phyloP scores from a whole-genome alignment of 1,140 invertebrate genomes.

The Lutraria rhynchaena region DNA sequence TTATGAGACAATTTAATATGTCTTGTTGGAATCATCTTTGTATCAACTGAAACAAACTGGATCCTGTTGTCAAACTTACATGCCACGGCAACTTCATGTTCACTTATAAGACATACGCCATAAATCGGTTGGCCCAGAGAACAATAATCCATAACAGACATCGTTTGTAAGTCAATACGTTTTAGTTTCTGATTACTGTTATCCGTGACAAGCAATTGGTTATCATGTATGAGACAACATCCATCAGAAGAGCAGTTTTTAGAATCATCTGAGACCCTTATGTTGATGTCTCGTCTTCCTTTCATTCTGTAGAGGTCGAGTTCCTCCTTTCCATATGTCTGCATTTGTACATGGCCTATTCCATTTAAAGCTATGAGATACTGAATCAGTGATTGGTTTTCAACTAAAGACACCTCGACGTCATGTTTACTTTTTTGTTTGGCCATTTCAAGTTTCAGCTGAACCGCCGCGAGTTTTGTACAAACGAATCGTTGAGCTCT shows the following conservation, averaged over 20 bases:
- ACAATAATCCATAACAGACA: neutral
- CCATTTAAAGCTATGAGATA: too few species aligned
- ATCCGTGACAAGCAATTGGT: neutral
- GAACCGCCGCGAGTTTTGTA: too few species aligned
- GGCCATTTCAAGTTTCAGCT: too few species aligned
- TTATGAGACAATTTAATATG: conserved; percentile 4
- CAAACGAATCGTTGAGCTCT: too few species aligned
- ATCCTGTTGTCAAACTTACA: neutral
- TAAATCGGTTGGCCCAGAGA: neutral
- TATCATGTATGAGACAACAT: neutral
- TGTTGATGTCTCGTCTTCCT: conserved; percentile 1
- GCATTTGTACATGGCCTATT: too few species aligned
- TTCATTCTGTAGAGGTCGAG: neutral
- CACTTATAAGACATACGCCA: conserved; percentile 6
- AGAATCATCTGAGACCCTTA: neutral
- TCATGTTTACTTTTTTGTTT: too few species aligned
- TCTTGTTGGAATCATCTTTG: neutral
- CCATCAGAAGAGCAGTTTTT: neutral
- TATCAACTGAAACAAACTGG: conserved; percentile 23
- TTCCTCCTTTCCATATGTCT: too few species aligned
- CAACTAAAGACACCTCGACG: too few species aligned
- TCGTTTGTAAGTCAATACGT: neutral
- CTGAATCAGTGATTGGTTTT: too few species aligned
- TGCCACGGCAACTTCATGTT: neutral
- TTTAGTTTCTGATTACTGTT: neutral